phyloP scores from a whole-genome alignment of 2,888 invertebrate genomes.

The Lycocerus yunnanus region DNA sequence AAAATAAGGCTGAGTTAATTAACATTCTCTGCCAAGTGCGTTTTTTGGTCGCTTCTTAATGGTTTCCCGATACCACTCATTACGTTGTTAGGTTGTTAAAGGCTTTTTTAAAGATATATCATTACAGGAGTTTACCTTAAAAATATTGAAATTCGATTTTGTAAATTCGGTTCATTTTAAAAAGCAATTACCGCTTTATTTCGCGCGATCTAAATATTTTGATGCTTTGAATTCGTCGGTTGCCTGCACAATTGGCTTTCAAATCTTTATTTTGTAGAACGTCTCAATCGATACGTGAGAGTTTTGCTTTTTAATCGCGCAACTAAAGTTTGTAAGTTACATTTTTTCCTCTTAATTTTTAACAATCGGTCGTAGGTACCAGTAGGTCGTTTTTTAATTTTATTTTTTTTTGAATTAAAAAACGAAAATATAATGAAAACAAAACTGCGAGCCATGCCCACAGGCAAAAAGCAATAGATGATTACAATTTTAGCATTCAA shows the following conservation, averaged over 20 bases:
- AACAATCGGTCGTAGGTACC: background rate
- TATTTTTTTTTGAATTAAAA: background rate
- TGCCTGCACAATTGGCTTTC: background rate
- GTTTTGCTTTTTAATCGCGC: background rate
- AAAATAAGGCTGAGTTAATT: background rate
- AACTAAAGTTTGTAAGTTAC: background rate
- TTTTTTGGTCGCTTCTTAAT: constrained; percentile 1
- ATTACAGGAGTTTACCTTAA: background rate
- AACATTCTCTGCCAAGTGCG: background rate
- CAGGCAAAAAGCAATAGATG: background rate
- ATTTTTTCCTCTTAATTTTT: background rate
- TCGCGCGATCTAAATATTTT: background rate
- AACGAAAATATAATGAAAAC: background rate
- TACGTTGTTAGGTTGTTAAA: constrained; percentile 2
- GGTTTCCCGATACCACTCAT: constrained; percentile 2
- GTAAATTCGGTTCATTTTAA: background rate
- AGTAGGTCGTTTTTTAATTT: too few relatives aligned
- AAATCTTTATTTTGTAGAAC: background rate
- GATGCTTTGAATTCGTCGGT: background rate
- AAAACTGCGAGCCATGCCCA: background rate
- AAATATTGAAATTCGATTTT: background rate
- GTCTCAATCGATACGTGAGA: background rate
- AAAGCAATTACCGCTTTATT: background rate
- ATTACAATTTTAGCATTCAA: background rate
- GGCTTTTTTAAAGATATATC: background rate